These are phyloP conservation scores for Mastigias papua DNA, from an alignment of 30 jellyfish, hydroid and myxozoan species.

Conservation along the genomic window DNA sequence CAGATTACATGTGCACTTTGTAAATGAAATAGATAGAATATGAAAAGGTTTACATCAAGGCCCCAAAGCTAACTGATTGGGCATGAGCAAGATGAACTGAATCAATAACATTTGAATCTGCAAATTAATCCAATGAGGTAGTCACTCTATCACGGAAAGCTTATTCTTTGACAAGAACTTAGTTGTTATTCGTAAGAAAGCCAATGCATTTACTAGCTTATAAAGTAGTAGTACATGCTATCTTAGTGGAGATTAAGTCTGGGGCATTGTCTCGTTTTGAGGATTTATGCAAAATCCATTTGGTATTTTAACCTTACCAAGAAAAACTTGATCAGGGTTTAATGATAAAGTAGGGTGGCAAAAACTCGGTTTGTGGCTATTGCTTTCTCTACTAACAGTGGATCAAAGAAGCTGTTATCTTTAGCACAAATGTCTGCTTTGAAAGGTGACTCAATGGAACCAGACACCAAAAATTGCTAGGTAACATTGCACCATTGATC, in stretches of 20 bases:
- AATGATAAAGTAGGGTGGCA: slow-evolving; percentile 21
- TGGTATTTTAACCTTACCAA: slow-evolving; percentile 58
- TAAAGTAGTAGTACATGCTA: slow-evolving; percentile 6
- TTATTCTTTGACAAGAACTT: slow-evolving; percentile 11
- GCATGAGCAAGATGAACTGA: slow-evolving; percentile 10
- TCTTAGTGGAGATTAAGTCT: slow-evolving; percentile 42
- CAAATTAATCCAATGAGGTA: slow-evolving; percentile 14
- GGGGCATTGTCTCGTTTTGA: slow-evolving; percentile 46
- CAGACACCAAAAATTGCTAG: not conserved
- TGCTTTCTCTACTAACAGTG: not conserved
- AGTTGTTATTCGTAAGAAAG: not conserved
- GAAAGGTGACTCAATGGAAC: not conserved
- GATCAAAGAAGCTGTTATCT: not conserved
- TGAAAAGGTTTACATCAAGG: not conserved
- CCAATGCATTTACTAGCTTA: slow-evolving; percentile 33
- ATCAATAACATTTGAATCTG: slow-evolving; percentile 8
- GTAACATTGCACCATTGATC: not conserved
- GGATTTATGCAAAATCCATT: slow-evolving; percentile 33
- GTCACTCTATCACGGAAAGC: slow-evolving; percentile 15
- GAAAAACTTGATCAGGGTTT: slow-evolving; percentile 33
- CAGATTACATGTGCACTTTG: too few relatives aligned
- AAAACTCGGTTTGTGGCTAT: slow-evolving; percentile 10
- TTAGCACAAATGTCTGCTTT: not conserved
- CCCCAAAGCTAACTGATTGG: not conserved
- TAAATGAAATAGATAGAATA: too few relatives aligned